Percentiles rank a stretch among this genome's conserved stretches.
Evolutionary conservation across 2,797 vertebrate genomes (phyloP).

Genomic region (Telmatherina bonti): DNA sequence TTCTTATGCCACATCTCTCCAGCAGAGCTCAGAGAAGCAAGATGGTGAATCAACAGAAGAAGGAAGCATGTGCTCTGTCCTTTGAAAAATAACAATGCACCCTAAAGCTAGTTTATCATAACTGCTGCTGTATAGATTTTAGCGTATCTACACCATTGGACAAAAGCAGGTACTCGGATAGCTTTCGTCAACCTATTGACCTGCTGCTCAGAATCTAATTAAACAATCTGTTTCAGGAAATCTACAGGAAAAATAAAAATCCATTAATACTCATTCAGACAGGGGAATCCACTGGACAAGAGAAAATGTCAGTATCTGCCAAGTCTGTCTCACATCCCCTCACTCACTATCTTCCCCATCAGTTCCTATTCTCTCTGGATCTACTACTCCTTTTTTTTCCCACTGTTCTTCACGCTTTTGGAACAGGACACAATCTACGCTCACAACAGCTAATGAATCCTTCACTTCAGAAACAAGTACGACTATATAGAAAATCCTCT

Average conservation of each 20-base stretch:
- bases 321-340: constrained; percentile 57
- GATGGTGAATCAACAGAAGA: constrained; percentile 45
- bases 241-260: constrained; percentile 13
- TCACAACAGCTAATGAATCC: constrained; percentile 42
- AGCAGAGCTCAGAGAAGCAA: constrained; percentile 33
- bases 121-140: constrained; percentile 30
- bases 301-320: constrained; percentile 74
- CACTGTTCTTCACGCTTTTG: constrained; percentile 21
- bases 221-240: constrained; percentile 52
- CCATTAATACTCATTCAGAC: constrained; percentile 59
- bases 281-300: constrained; percentile 44
- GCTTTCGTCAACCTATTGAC: constrained; percentile 52
- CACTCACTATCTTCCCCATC: constrained; percentile 15
- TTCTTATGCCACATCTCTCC: constrained; percentile 25
- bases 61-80: constrained; percentile 21
- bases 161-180: constrained; percentile 21
- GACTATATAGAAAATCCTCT: constrained; percentile 23
- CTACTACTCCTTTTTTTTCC: constrained; percentile 29
- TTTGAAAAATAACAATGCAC: constrained; percentile 9
- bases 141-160: constrained; percentile 30
- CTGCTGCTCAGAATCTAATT: constrained; percentile 46
- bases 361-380: constrained; percentile 20
- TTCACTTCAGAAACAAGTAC: constrained; percentile 23
- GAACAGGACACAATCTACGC: constrained; percentile 33
- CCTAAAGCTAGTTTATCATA: constrained; percentile 11